Evolutionary conservation across 2,113 vertebrate species (phyloP).

Genomic region (Cryptoleucopteryx plumbea): DNA sequence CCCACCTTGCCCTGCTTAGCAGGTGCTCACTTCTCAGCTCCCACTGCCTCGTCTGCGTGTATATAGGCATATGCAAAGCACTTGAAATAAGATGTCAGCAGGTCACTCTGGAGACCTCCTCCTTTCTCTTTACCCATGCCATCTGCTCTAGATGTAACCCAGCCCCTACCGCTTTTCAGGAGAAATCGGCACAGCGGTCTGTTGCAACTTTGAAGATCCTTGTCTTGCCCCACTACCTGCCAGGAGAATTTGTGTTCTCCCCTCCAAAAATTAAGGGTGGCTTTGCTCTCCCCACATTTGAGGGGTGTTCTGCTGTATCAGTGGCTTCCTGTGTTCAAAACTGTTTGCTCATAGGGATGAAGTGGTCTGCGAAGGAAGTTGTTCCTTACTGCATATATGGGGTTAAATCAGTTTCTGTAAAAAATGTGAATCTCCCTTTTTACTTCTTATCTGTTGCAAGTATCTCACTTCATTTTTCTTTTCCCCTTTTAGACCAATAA

Average conservation of each 20-base stretch:
- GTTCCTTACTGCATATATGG: neutral
- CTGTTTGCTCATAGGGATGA: neutral
- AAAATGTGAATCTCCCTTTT: neutral
- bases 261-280: neutral
- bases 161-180: too few species aligned
- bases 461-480: neutral
- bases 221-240: neutral
- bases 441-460: neutral
- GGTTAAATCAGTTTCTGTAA: neutral
- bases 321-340: neutral
- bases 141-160: neutral
- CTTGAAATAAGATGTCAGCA: neutral
- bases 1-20: neutral
- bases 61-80: neutral
- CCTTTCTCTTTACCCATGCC: neutral
- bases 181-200: rapidly evolving
- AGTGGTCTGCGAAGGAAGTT: neutral
- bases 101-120: neutral
- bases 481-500: neutral
- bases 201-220: neutral
- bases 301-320: neutral
- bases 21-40: neutral
- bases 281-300: neutral
- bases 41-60: rapidly evolving
- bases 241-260: neutral